Percentiles rank a stretch among this genome's conserved stretches.
phyloP scores from a whole-genome alignment of 2,888 invertebrate genomes.

The Eupelmus urozonus region DNA sequence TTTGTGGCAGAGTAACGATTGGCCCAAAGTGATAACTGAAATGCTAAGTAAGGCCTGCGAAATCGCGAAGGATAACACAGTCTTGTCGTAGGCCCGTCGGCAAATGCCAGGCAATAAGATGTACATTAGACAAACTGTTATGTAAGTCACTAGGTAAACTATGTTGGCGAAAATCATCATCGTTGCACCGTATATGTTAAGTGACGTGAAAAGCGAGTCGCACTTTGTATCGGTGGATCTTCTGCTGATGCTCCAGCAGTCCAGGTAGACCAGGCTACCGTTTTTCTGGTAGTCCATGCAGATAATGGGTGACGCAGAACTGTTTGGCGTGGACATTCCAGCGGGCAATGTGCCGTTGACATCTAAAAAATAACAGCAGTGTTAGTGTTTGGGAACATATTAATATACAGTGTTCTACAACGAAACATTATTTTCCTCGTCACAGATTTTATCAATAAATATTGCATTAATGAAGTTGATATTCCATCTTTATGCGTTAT shows the following conservation, averaged over 20 bases:
- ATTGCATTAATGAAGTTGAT: too few species aligned
- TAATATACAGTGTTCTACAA: too few species aligned
- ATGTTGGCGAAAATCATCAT: conserved; percentile 68
- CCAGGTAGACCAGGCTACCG: conserved; percentile 57
- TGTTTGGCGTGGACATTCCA: conserved; percentile 8
- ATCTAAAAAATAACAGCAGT: too few species aligned
- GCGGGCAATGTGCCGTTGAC: background rate
- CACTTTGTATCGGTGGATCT: conserved; percentile 51
- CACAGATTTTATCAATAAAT: too few species aligned
- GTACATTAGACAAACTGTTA: conserved; percentile 65
- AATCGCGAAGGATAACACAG: conserved; percentile 65
- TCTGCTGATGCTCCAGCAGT: conserved; percentile 43
- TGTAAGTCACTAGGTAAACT: conserved; percentile 68
- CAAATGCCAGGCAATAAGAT: conserved; percentile 62
- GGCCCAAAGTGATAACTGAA: conserved; percentile 64
- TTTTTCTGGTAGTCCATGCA: conserved; percentile 62
- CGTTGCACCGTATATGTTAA: conserved; percentile 69
- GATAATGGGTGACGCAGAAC: conserved; percentile 12
- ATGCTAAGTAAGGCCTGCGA: conserved; percentile 65
- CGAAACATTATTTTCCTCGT: too few species aligned
- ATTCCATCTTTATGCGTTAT: too few species aligned
- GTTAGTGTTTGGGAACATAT: too few species aligned
- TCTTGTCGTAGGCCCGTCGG: conserved; percentile 67
- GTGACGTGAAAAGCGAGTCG: conserved; percentile 63
- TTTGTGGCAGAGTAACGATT: conserved; percentile 65